A percentile compares a stretch with the other conserved stretches of the same genome.
Conservation (phyloP, 2,888 invertebrate genomes). For the Lysandra bellargus region DNA sequence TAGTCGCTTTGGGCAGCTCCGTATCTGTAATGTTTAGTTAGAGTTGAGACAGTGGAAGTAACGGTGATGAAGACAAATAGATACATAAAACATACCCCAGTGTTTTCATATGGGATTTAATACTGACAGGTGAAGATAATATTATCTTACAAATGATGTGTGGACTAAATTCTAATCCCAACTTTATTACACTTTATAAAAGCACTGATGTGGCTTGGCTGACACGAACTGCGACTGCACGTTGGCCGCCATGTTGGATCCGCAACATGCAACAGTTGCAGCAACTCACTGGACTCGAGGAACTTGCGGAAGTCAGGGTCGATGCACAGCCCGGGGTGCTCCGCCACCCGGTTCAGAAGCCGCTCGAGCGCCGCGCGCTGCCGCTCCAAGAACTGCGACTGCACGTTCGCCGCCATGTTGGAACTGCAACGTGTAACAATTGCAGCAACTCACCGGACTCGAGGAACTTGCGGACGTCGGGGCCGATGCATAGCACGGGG, state of each 20-base stretch:
- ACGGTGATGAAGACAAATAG: neutral
- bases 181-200: too few relatives aligned
- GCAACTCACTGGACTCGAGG: conserved; percentile 90
- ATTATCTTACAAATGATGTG: too few relatives aligned
- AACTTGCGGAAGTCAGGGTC: conserved; percentile 99
- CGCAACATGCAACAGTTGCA: conserved; percentile 84
- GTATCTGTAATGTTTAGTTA: conserved; percentile 77
- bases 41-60: neutral
- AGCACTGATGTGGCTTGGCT: too few relatives aligned
- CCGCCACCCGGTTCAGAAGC: conserved; percentile 92
- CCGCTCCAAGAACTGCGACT: conserved; percentile 93
- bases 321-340: conserved; percentile 91
- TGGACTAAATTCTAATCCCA: too few relatives aligned
- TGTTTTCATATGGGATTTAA: too few relatives aligned
- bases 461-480: conserved; percentile 97
- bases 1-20: conserved; percentile 96
- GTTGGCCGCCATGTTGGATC: conserved; percentile 48
- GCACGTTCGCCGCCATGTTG: conserved; percentile 54
- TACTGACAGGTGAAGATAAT: too few relatives aligned
- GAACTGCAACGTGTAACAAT: conserved; percentile 80
- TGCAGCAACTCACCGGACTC: conserved; percentile 90
- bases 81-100: too few relatives aligned
- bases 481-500: conserved; percentile 92
- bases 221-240: conserved; percentile 81
- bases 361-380: conserved; percentile 95